Conservation (phyloP, 23 tunicate species). For the Aplidium turbinatum region DNA sequence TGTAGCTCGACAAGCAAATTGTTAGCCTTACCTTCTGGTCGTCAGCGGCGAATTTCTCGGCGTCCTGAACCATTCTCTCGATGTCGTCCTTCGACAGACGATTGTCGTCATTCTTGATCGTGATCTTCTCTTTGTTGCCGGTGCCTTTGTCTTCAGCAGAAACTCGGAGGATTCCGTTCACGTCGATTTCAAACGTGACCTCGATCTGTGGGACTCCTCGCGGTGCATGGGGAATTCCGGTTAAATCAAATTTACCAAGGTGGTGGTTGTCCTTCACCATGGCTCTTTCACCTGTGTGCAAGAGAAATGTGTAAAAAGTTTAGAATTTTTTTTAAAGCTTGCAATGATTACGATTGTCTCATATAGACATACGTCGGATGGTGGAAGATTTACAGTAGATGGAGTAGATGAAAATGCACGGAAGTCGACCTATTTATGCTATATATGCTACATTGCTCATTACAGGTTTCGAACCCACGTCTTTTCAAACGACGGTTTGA, state of each 20-base stretch:
- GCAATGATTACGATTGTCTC: not conserved
- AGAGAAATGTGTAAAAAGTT: not conserved
- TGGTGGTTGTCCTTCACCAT: constrained; percentile 97
- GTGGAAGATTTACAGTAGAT: no score
- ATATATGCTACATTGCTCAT: no score
- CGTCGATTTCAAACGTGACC: constrained; percentile 98
- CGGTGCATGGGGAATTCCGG: constrained; percentile 98
- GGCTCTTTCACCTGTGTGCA: constrained; percentile 86
- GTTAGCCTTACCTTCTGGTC: constrained; percentile 78
- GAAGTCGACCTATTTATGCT: no score
- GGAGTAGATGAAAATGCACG: no score
- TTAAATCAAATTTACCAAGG: constrained; percentile 94
- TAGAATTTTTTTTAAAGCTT: not conserved
- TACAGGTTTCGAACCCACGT: no score
- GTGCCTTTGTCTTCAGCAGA: constrained; percentile 98
- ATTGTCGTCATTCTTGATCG: constrained; percentile 89
- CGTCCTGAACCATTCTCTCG: constrained; percentile 96
- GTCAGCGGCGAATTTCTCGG: constrained; percentile 92
- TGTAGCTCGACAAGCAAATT: not conserved
- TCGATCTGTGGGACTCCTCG: constrained; percentile 98
- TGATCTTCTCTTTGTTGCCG: constrained; percentile 97
- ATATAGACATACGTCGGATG: no score
- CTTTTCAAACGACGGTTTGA: no score
- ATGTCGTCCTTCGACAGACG: constrained; percentile 92
- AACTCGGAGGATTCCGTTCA: constrained; percentile 92